phyloP scores from a whole-genome alignment of 2,797 vertebrate species.

The Halcyon smyrnensis region DNA sequence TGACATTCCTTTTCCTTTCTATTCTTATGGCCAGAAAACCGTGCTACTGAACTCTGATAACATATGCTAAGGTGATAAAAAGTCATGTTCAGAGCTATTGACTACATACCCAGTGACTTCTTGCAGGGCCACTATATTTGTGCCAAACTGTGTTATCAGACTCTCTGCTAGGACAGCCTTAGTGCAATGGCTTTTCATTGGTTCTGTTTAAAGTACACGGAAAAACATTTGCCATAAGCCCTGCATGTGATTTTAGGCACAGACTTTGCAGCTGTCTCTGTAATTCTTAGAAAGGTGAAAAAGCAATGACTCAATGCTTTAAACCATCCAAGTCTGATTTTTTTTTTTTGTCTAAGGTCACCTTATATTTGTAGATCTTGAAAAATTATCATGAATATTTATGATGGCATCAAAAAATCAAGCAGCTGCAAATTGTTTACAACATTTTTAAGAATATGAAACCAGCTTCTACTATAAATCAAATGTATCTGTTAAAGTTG shows the following conservation, averaged over 20 bases:
- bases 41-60: not conserved
- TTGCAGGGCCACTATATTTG: not conserved
- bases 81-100: not conserved
- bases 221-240: conserved; percentile 13
- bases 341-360: conserved; percentile 60
- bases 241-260: not conserved
- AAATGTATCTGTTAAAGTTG: conserved; percentile 46
- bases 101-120: not conserved
- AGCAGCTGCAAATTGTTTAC: conserved; percentile 66
- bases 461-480: conserved; percentile 46
- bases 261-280: conserved; percentile 29
- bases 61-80: not conserved
- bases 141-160: not conserved
- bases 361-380: conserved; percentile 64
- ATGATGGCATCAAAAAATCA: conserved; percentile 68
- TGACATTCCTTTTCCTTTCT: not conserved
- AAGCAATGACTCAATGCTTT: conserved; percentile 8
- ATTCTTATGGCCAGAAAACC: not conserved
- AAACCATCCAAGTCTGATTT: not conserved
- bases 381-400: conserved; percentile 67
- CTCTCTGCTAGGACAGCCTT: not conserved
- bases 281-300: conserved; percentile 29
- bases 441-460: conserved; percentile 67
- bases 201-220: conserved; percentile 22
- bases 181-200: not conserved